These are phyloP conservation scores for Agrenia bidenticulata DNA, from an alignment of 2,888 invertebrate species.

Conservation along the genomic window DNA sequence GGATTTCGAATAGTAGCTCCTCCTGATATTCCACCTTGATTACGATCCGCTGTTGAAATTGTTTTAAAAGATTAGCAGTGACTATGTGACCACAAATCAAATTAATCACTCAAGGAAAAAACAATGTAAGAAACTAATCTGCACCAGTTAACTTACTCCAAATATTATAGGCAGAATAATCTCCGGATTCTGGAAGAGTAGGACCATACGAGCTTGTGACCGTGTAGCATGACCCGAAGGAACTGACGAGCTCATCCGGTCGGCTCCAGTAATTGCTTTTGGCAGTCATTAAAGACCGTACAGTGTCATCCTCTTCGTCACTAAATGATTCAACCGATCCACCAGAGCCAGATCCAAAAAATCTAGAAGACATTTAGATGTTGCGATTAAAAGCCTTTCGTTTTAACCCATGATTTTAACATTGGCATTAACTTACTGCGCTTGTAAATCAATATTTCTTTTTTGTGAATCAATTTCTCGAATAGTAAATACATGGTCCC, in stretches of 20 bases:
- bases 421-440: background rate
- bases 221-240: conserved; percentile 53
- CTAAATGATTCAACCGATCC: conserved; percentile 53
- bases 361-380: too few relatives aligned
- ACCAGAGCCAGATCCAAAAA: conserved; percentile 4
- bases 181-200: conserved; percentile 77
- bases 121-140: too few relatives aligned
- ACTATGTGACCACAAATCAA: background rate
- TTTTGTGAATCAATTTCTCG: conserved; percentile 27
- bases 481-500: too few relatives aligned
- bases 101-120: background rate
- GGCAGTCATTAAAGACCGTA: conserved; percentile 68
- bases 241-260: conserved; percentile 34
- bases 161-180: conserved; percentile 74
- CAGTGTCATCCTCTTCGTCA: conserved; percentile 57
- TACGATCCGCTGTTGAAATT: conserved; percentile 32
- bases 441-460: conserved; percentile 18
- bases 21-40: conserved; percentile 29
- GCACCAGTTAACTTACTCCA: conserved; percentile 73
- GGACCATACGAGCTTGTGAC: conserved; percentile 67
- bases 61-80: background rate
- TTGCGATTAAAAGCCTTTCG: too few relatives aligned
- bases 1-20: conserved; percentile 59
- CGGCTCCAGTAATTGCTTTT: conserved; percentile 61
- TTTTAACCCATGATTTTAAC: too few relatives aligned